A percentile compares a stretch with the other conserved stretches of the same genome.
Conservation (phyloP, 2,113 vertebrate genomes). For the Monopterus albus region DNA sequence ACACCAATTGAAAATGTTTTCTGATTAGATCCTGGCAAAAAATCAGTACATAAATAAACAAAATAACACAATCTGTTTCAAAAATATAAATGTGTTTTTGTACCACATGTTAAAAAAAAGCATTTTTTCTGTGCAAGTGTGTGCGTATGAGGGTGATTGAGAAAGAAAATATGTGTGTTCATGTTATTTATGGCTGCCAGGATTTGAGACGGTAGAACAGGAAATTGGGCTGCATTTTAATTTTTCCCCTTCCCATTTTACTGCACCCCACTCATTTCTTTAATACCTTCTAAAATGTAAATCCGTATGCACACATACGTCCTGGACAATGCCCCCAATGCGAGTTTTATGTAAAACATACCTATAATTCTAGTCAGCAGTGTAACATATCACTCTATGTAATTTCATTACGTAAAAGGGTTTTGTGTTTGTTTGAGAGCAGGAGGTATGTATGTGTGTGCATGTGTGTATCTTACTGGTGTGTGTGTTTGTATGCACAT, state of each 20-base stretch:
- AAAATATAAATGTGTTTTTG: too few species aligned
- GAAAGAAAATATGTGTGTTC: conserved; percentile 14
- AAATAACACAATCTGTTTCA: not conserved
- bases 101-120: too few species aligned
- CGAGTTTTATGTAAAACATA: conserved; percentile 86
- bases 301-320: conserved; percentile 81
- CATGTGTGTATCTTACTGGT: not conserved
- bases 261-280: conserved; percentile 82
- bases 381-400: conserved; percentile 75
- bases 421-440: conserved; percentile 72
- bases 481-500: conserved; percentile 11
- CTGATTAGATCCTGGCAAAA: not conserved
- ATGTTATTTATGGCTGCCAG: conserved; percentile 86
- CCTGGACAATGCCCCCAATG: conserved; percentile 73
- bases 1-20: not conserved
- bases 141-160: conserved; percentile 13
- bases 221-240: conserved; percentile 72
- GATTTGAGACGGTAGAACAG: conserved; percentile 79
- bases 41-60: not conserved
- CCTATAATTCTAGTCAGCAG: conserved; percentile 79
- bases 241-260: conserved; percentile 56
- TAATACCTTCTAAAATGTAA: conserved; percentile 88
- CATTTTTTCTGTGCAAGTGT: not conserved
- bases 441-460: conserved; percentile 16
- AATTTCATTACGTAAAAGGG: conserved; percentile 88